phyloP scores from a whole-genome alignment of 2,888 invertebrate species.

The Petrolisthes cinctipes region DNA sequence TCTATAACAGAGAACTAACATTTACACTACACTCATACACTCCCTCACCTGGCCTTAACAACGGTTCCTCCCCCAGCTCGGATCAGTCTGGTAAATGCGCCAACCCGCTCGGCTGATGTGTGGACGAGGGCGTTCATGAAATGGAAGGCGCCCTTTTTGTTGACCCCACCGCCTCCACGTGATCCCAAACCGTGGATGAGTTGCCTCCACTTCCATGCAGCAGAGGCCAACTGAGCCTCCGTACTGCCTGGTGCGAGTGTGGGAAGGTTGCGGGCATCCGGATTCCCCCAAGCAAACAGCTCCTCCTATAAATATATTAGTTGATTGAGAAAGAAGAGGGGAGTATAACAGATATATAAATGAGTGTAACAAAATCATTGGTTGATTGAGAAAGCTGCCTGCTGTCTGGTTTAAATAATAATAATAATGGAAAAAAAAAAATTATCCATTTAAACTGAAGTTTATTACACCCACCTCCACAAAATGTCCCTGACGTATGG shows the following conservation, averaged over 20 bases:
- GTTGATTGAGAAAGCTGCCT: too few relatives aligned
- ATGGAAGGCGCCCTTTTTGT: slow-evolving; percentile 55
- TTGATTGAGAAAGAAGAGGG: neutral
- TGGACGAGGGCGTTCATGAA: slow-evolving; percentile 72
- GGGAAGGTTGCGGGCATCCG: slow-evolving; percentile 68
- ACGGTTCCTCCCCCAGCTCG: slow-evolving; percentile 83
- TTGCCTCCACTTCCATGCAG: slow-evolving; percentile 76
- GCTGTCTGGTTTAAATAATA: neutral
- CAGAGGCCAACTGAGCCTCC: slow-evolving; percentile 68
- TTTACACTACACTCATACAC: too few relatives aligned
- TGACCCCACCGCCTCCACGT: neutral
- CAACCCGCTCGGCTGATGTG: slow-evolving; percentile 75
- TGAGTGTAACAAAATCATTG: neutral
- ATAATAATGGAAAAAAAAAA: neutral
- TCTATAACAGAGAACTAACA: too few relatives aligned
- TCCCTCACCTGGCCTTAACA: slow-evolving; percentile 74
- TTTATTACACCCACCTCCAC: slow-evolving; percentile 77
- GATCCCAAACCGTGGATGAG: slow-evolving; percentile 69
- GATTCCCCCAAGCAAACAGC: slow-evolving; percentile 88
- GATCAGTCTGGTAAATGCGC: slow-evolving; percentile 79
- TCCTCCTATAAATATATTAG: slow-evolving; percentile 77
- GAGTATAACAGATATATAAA: neutral
- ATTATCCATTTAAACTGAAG: neutral
- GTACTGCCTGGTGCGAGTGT: slow-evolving; percentile 50
- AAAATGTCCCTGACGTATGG: slow-evolving; percentile 76